These are phyloP conservation scores for Biston betularia DNA, from an alignment of 2,888 invertebrate genomes.

Conservation along the genomic window DNA sequence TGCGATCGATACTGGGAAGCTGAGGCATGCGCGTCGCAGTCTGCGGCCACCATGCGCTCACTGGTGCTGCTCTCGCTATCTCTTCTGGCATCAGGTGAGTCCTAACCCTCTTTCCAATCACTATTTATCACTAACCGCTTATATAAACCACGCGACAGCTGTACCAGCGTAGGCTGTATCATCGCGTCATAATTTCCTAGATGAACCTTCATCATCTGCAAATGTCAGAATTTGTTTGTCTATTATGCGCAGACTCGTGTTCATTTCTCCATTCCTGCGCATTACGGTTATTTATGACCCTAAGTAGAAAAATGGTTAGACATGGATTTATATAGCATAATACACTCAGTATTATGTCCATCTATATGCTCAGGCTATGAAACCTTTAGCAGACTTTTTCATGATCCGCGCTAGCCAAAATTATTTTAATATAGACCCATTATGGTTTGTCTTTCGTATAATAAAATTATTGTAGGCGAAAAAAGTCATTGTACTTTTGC, in stretches of 20 bases:
- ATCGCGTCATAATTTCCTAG: conserved; percentile 18
- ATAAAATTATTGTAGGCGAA: too few relatives aligned
- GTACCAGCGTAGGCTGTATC: conserved; percentile 6
- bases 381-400: too few relatives aligned
- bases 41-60: conserved; percentile 74
- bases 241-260: conserved; percentile 36
- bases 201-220: conserved; percentile 23
- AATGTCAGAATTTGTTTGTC: conserved; percentile 38
- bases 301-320: conserved; percentile 8
- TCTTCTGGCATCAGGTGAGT: conserved; percentile 76
- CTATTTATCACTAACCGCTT: conserved; percentile 24
- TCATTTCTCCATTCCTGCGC: conserved; percentile 36
- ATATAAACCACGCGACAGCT: conserved; percentile 5
- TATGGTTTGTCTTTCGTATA: too few relatives aligned
- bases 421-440: too few relatives aligned
- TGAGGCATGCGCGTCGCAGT: conserved; percentile 75
- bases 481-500: too few relatives aligned
- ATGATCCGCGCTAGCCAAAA: too few relatives aligned
- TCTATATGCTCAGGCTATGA: too few relatives aligned
- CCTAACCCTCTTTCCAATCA: conserved; percentile 29
- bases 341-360: too few relatives aligned
- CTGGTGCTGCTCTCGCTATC: conserved; percentile 73
- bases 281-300: conserved; percentile 30
- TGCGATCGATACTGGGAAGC: conserved; percentile 77
- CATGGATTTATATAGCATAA: not conserved